phyloP scores from a whole-genome alignment of 2,797 vertebrate genomes.

The Mycteria americana region DNA sequence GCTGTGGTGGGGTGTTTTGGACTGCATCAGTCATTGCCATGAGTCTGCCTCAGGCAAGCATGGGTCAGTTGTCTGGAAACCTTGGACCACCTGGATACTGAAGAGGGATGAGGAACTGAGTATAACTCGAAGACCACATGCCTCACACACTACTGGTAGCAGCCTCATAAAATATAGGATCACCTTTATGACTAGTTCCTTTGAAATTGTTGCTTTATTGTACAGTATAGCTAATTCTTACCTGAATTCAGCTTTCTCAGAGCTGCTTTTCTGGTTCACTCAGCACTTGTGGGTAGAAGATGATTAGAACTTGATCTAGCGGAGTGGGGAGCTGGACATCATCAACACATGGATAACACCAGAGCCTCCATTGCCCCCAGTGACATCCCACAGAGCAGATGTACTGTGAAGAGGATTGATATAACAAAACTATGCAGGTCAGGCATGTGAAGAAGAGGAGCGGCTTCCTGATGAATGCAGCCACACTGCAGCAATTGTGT shows the following conservation, averaged over 20 bases:
- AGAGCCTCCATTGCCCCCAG: not conserved
- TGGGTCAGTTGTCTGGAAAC: not conserved
- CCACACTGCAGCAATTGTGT: not conserved
- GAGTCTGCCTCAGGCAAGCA: not conserved
- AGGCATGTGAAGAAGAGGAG: not conserved
- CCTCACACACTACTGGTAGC: not conserved
- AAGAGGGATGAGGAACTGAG: not conserved
- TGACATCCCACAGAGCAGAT: not conserved
- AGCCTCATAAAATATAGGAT: not conserved
- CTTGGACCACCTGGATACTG: not conserved
- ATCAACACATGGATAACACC: not conserved
- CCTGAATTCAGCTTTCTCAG: not conserved
- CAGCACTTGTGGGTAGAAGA: not conserved
- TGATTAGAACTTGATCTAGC: not conserved
- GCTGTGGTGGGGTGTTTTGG: not conserved
- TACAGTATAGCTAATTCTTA: not conserved
- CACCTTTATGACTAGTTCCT: not conserved
- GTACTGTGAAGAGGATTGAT: not conserved
- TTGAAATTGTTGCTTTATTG: not conserved
- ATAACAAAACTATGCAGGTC: not conserved
- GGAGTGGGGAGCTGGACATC: rapidly evolving
- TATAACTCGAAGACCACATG: not conserved
- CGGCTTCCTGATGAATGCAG: not conserved
- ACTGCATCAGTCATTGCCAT: not conserved
- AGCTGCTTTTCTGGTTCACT: not conserved